Percentiles rank a stretch among this genome's conserved stretches.
These are phyloP conservation scores for Mallotus villosus DNA, from an alignment of 2,797 vertebrate species.

Conservation along the genomic window DNA sequence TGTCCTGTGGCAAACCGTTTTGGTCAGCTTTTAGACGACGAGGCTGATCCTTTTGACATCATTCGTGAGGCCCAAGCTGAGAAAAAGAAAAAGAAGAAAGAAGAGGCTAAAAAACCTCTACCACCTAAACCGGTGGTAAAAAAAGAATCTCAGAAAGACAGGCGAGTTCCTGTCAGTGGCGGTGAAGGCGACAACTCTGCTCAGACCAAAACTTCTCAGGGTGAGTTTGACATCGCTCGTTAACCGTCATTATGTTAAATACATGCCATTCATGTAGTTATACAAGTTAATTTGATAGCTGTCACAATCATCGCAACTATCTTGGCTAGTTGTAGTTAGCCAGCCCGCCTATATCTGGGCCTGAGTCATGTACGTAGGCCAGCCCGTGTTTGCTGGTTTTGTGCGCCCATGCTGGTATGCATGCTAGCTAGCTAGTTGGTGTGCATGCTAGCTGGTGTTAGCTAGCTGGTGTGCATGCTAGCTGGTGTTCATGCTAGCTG, in stretches of 20 bases:
- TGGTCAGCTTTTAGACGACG: slow-evolving; percentile 78
- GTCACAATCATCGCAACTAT: too few species aligned
- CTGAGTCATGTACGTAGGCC: too few species aligned
- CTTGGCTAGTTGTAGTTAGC: too few species aligned
- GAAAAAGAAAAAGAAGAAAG: slow-evolving; percentile 61
- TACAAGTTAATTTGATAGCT: too few species aligned
- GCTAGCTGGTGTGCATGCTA: not conserved
- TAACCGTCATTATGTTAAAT: too few species aligned
- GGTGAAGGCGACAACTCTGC: slow-evolving; percentile 21
- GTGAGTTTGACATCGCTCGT: slow-evolving; percentile 8
- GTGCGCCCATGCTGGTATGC: too few species aligned
- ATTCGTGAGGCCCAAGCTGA: slow-evolving; percentile 70
- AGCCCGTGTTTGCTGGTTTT: too few species aligned
- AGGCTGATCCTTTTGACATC: slow-evolving; percentile 81
- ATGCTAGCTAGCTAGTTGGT: not conserved
- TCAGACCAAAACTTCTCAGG: slow-evolving; percentile 12
- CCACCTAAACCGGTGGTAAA: slow-evolving; percentile 41
- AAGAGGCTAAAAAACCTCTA: slow-evolving; percentile 47
- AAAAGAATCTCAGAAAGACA: slow-evolving; percentile 74
- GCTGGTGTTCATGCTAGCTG: not conserved
- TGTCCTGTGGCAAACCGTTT: slow-evolving; percentile 82
- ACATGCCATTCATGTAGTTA: too few species aligned
- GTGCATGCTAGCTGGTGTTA: too few species aligned
- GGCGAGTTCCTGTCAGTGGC: slow-evolving; percentile 26
- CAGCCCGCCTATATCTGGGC: too few species aligned